These are phyloP conservation scores for Chaetophractus vellerosus DNA, from an alignment of 2,797 vertebrate species.

Conservation along the genomic window DNA sequence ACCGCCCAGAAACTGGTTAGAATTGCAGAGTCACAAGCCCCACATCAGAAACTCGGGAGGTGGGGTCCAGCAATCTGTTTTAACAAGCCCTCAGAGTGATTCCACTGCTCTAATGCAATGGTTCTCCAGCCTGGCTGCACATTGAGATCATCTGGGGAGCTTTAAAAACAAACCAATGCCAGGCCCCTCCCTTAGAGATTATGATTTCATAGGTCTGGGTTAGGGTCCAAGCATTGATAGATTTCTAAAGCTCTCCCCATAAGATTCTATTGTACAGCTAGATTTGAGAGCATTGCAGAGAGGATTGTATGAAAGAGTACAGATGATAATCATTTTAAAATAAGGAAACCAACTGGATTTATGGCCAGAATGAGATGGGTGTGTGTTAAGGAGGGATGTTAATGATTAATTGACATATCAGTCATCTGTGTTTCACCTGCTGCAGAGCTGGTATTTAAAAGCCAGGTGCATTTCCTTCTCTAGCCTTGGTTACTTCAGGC, in stretches of 20 bases:
- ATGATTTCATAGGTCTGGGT: not conserved
- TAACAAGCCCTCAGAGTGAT: not conserved
- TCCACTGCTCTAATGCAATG: not conserved
- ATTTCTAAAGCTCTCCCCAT: not conserved
- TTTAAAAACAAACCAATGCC: not conserved
- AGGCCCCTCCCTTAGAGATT: not conserved
- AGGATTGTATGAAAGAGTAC: not conserved
- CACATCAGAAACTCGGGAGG: not conserved
- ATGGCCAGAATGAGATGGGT: not conserved
- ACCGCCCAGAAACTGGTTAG: not conserved
- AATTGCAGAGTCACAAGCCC: not conserved
- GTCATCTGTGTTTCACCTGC: not conserved
- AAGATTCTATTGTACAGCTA: not conserved
- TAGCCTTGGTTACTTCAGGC: not conserved
- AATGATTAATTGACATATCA: not conserved
- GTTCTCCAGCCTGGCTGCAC: not conserved
- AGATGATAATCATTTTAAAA: conserved; percentile 23
- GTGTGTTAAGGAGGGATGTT: conserved; percentile 34
- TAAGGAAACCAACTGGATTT: not conserved
- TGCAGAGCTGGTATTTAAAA: conserved; percentile 33
- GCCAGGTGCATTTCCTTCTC: conserved; percentile 51
- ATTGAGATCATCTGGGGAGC: not conserved
- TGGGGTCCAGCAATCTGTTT: not conserved
- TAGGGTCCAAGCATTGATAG: not conserved
- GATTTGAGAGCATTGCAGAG: not conserved